Evolutionary conservation across 2,888 invertebrate species (phyloP), one percentile per base, ranked within the genome.

Genomic region (Agriotes lineatus): DNA sequence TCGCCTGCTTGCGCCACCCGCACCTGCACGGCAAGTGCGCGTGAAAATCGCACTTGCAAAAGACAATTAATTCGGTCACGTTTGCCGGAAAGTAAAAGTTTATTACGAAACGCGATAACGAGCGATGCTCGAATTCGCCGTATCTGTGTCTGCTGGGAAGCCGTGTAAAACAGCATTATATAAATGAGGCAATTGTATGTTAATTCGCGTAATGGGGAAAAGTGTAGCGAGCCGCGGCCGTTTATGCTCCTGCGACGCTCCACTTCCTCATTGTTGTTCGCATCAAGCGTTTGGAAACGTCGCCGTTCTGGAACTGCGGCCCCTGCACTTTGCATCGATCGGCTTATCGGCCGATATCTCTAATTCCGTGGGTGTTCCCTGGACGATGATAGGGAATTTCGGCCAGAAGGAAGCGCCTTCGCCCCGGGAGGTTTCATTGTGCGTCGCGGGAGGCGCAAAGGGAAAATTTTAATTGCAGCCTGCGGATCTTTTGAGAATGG

Each of bases 181-280:
- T 62, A 68, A 68, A 59, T 52, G 14, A 39, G 42, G 58, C 54
- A 63, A 60, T 60, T 67, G 59, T 60, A 54, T 68, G 63, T 42
- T 67, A 62, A 63, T 68, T 50, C 20, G 19, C 1, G 30, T 59
- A 52, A 48, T 37, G 14, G 14, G 44, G 63, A 63, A 44, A 58
- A 63, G 63, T 42, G 42, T 19, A 60, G 48, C 44, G 44, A 48
- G 52, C 37, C 45, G 12, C 6, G 52, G 22, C 56, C 19, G 18
- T 57, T 18, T 63, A 19, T 56, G 37, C 12, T 48, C 25, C 20
- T 33, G 45, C 33, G 62, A 62, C 50, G 68, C 54, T 68, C 58
- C 35, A 68, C 63, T 68, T 68, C 62, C 63, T 68, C 45, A 59
- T 63, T 67, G 45, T 57, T 67, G 30, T 59, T 52, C 33, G 25